Base-by-base conservation (phyloP, 1,140 invertebrate genomes). In the Ladona fulva region DNA sequence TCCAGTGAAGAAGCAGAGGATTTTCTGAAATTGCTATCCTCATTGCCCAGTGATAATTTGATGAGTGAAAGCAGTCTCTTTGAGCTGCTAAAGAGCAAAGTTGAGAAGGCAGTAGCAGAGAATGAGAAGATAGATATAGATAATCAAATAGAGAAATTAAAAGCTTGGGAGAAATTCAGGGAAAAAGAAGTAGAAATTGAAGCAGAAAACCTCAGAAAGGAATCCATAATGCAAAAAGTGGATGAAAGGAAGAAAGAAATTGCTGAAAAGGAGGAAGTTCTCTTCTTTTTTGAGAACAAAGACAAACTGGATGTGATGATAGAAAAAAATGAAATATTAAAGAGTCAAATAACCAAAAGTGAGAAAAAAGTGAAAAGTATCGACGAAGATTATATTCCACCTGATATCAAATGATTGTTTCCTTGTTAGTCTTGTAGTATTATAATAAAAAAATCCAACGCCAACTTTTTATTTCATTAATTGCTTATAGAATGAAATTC, bases 211-310 rank as follows among this genome's bases (percentile, higher is more conserved):
- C 80, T 80, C 25, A 59, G 81, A n/a, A 79, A 80, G 78, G 78
- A 80, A 25, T 76, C 83, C 74, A 79, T 79, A 52, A 52, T 83
- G 0, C 77, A 80, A 74, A 79, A 81, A 25, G 81, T 86, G 24
- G 76, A 83, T 74, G 76, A 79, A 22, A 83, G 82, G 77, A 83
- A 82, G 79, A 76, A 82, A 74, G 80, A 85, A 74, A 76, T 86
- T 12, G 10, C 79, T 44, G 80, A 83, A 66, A 82, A 81, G 76
- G 84, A 85, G 81, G 81, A 85, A 29, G 44, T 77, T 0, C 81
- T 87, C 11, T 85, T 83, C 79, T 86, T 86, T 80, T 86, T 86
- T 80, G 85, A 86, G 74, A 85, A 85, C 73, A 80, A 82, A 76
- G 82, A 84, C 42, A 79, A 83, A 75, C 80, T 83, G 79, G 81